Conservation (phyloP, 2,888 invertebrate genomes). For the Xylota sylvarum region DNA sequence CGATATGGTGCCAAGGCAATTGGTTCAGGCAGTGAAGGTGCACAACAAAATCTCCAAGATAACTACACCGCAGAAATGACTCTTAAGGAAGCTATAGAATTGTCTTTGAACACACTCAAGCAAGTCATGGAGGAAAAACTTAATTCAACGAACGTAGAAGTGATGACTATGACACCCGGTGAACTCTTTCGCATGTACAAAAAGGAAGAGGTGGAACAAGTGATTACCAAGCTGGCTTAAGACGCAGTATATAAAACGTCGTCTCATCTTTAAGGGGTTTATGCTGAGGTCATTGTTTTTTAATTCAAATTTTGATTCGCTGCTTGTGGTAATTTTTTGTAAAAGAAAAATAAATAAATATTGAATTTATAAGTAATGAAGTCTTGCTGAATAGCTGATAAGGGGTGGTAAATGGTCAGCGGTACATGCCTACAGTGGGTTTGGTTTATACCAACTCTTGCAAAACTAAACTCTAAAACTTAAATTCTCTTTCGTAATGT, state of each 20-base stretch:
- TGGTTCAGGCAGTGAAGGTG: constrained; percentile 99
- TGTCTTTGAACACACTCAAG: constrained; percentile 96
- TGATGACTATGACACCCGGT: constrained; percentile 95
- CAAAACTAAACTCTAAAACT: no score
- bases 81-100: constrained; percentile 95
- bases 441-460: no score
- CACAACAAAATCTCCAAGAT: constrained; percentile 96
- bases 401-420: no score
- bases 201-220: constrained; percentile 95
- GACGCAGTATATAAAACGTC: constrained; percentile 3
- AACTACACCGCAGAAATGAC: constrained; percentile 94
- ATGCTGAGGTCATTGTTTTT: constrained; percentile 56
- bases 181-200: constrained; percentile 95
- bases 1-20: constrained; percentile 99
- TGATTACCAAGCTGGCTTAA: constrained; percentile 91
- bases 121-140: constrained; percentile 99
- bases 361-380: constrained; percentile 4
- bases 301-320: constrained; percentile 43
- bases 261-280: constrained; percentile 54
- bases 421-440: no score
- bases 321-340: constrained; percentile 71
- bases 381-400: no score
- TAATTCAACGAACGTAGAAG: constrained; percentile 98
- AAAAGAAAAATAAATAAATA: constrained; percentile 53
- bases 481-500: no score